Conservation (phyloP, 2,797 vertebrate genomes). For the Neopelma chrysocephalum region DNA sequence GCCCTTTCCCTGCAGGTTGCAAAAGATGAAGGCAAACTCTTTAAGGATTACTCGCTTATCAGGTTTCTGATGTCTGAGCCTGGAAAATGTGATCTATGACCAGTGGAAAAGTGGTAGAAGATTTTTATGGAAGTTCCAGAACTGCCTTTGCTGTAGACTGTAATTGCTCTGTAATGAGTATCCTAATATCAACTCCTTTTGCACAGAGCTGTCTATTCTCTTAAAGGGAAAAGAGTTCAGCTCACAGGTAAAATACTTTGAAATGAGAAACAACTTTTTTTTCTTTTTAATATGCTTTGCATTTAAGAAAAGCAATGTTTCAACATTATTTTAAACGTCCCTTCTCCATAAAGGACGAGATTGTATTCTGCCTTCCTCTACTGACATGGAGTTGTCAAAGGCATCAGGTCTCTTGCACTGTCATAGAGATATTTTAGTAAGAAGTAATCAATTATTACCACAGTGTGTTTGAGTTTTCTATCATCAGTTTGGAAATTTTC, state of each 20-base stretch:
- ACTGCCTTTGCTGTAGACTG: neutral
- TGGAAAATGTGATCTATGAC: slow-evolving; percentile 60
- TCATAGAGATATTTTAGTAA: neutral
- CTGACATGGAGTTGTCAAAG: neutral
- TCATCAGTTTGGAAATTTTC: neutral
- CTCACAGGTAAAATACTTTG: neutral
- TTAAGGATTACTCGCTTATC: slow-evolving; percentile 57
- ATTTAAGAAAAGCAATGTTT: neutral
- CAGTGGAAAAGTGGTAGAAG: slow-evolving; percentile 40
- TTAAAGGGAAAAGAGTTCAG: neutral
- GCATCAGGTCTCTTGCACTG: neutral
- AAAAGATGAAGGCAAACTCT: slow-evolving; percentile 60
- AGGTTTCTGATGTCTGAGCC: slow-evolving; percentile 49
- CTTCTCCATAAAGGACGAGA: neutral
- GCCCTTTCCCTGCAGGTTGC: slow-evolving; percentile 57
- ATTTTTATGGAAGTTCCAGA: slow-evolving; percentile 42
- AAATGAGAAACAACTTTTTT: neutral
- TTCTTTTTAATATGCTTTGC: neutral
- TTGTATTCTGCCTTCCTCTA: neutral
- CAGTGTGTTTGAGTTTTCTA: neutral
- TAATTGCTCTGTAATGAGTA: slow-evolving; percentile 31
- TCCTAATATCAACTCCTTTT: neutral
- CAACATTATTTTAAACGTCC: neutral
- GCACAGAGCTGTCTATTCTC: neutral
- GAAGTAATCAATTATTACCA: neutral